A percentile compares a stretch with the other conserved stretches of the same genome.
phyloP scores from a whole-genome alignment of 1,140 invertebrate genomes.

The Sitodiplosis mosellana region DNA sequence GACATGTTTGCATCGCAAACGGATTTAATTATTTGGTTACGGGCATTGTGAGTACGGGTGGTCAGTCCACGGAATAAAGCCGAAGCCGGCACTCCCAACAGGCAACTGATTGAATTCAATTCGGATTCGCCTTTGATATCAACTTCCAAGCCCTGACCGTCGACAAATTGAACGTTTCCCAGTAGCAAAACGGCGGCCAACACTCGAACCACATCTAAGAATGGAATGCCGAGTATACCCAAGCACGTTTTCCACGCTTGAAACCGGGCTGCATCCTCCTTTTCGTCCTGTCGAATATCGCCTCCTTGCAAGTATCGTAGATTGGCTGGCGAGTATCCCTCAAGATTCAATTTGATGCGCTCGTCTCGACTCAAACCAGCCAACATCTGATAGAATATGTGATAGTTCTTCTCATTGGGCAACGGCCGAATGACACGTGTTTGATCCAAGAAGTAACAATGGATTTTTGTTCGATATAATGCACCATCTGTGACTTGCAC shows the following conservation, averaged over 20 bases:
- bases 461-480: slow-evolving; percentile 86
- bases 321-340: slow-evolving; percentile 63
- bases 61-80: slow-evolving; percentile 65
- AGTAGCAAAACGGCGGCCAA: slow-evolving; percentile 75
- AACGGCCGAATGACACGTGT: slow-evolving; percentile 73
- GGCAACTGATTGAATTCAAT: slow-evolving; percentile 61
- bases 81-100: slow-evolving; percentile 60
- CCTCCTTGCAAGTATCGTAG: slow-evolving; percentile 61
- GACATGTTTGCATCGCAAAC: slow-evolving; percentile 69
- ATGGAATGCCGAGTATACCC: slow-evolving; percentile 80
- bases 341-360: slow-evolving; percentile 63
- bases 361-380: slow-evolving; percentile 76
- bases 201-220: slow-evolving; percentile 80
- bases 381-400: slow-evolving; percentile 95
- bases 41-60: slow-evolving; percentile 61
- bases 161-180: slow-evolving; percentile 78
- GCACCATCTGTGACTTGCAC: slow-evolving; percentile 92
- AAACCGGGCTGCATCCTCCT: slow-evolving; percentile 57
- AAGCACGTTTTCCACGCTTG: slow-evolving; percentile 80
- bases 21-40: slow-evolving; percentile 67
- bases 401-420: slow-evolving; percentile 83
- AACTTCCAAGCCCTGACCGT: slow-evolving; percentile 51
- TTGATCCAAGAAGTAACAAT: slow-evolving; percentile 83
- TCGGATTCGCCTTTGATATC: slow-evolving; percentile 59
- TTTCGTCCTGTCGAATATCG: slow-evolving; percentile 53